Percentiles rank a stretch among this genome's conserved stretches.
Conservation (phyloP, 2,888 invertebrate species). For the Unio pictorum region DNA sequence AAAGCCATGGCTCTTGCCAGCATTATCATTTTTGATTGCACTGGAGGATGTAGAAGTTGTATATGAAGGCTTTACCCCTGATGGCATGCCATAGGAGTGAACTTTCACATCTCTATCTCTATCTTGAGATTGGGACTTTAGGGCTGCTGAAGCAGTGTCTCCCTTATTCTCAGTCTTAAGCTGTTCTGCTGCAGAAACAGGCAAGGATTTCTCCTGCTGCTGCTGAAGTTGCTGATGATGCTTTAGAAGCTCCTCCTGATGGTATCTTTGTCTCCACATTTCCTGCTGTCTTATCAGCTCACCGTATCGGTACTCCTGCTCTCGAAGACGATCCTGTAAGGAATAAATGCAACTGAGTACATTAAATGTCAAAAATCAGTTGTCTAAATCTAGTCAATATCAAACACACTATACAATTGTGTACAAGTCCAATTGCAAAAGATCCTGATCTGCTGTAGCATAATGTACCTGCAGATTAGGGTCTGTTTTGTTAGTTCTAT, state of each 20-base stretch:
- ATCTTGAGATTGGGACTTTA: too few species aligned
- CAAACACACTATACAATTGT: too few species aligned
- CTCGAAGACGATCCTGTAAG: slow-evolving; percentile 31
- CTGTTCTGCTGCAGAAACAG: slow-evolving; percentile 23
- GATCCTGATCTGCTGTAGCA: too few species aligned
- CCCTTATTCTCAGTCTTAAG: slow-evolving; percentile 21
- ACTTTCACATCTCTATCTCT: too few species aligned
- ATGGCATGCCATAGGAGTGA: slow-evolving; percentile 1
- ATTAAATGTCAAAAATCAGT: not conserved
- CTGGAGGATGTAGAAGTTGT: slow-evolving; percentile 10
- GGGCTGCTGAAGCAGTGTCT: slow-evolving; percentile 4
- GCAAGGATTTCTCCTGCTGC: slow-evolving; percentile 19
- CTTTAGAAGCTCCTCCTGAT: slow-evolving; percentile 21
- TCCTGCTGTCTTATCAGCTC: slow-evolving; percentile 31
- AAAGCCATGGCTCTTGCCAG: slow-evolving; percentile 49
- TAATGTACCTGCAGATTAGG: too few species aligned
- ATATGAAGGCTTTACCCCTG: slow-evolving; percentile 18
- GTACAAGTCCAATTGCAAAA: too few species aligned
- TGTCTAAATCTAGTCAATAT: too few species aligned
- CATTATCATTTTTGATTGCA: slow-evolving; percentile 32
- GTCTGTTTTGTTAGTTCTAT: too few species aligned
- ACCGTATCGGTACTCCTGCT: slow-evolving; percentile 27
- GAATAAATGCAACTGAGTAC: not conserved
- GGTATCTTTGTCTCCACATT: slow-evolving; percentile 8
- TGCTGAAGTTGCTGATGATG: slow-evolving; percentile 21